Conservation (phyloP, 2,797 vertebrate genomes). For the Eospalax fontanierii region DNA sequence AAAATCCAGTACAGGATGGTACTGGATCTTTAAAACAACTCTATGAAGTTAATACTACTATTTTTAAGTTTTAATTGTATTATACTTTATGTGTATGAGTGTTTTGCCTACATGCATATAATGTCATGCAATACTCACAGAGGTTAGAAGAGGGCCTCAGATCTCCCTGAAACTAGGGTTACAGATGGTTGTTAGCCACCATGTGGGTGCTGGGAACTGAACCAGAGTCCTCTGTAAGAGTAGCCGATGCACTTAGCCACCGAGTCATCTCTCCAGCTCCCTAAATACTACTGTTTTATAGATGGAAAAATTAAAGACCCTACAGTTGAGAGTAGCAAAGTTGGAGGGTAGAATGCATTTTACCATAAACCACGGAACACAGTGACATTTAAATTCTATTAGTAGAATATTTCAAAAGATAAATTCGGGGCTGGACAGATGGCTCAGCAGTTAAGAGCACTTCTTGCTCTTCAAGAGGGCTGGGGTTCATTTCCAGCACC, state of each 20-base stretch:
- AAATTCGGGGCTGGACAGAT: not conserved
- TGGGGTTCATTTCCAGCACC: no score
- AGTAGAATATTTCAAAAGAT: constrained; percentile 28
- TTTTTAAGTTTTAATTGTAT: not conserved
- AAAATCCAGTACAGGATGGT: not conserved
- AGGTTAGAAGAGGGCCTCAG: no score
- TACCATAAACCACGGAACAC: not conserved
- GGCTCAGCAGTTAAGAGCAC: no score
- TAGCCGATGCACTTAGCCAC: no score
- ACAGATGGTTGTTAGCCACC: no score
- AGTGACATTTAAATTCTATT: constrained; percentile 17
- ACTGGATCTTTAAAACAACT: constrained; percentile 36
- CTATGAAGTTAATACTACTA: not conserved
- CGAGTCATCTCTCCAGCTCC: no score
- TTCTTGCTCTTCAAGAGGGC: no score
- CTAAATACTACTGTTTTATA: not conserved
- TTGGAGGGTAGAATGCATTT: constrained; percentile 30
- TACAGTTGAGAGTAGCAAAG: not conserved
- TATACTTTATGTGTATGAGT: not conserved
- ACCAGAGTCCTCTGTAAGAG: no score
- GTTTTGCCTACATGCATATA: no score
- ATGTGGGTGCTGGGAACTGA: no score
- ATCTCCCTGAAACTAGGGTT: no score
- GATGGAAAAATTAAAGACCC: constrained; percentile 48
- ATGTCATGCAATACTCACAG: no score